Conservation (phyloP, 2,888 invertebrate species). For the Artemia sp. region DNA sequence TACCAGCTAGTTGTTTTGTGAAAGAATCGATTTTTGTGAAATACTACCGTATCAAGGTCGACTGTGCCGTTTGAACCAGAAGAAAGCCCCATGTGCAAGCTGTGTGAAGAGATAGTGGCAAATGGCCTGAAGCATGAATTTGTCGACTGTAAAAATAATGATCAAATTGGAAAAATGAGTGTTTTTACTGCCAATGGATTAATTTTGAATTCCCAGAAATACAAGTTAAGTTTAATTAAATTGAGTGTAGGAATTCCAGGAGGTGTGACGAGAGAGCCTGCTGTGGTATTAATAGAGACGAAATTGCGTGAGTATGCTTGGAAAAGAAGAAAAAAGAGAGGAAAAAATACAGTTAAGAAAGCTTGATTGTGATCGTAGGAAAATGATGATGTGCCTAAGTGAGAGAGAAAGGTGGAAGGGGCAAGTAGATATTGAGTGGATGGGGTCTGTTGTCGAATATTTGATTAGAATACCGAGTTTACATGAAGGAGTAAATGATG, state of each 20-base stretch:
- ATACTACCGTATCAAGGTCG: background rate
- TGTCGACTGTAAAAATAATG: background rate
- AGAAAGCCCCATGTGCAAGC: background rate
- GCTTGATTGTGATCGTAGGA: too few species aligned
- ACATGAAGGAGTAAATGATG: too few species aligned
- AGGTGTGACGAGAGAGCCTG: background rate
- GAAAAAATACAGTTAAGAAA: too few species aligned
- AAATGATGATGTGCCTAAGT: too few species aligned
- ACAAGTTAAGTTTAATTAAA: background rate
- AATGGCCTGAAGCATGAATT: slow-evolving; percentile 13
- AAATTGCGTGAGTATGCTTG: background rate
- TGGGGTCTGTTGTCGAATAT: background rate
- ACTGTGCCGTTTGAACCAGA: background rate
- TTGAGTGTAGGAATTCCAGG: background rate
- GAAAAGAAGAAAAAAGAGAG: too few species aligned
- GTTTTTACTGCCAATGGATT: background rate
- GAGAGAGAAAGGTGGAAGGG: too few species aligned
- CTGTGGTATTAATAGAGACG: background rate
- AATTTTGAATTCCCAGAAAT: background rate
- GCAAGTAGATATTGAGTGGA: background rate
- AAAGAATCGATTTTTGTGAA: background rate
- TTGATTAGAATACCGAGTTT: background rate
- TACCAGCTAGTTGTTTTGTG: background rate
- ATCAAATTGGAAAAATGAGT: background rate
- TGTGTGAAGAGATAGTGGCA: slow-evolving; percentile 6